Base-by-base conservation (phyloP, 2,888 invertebrate genomes). In the Sarcophaga carnaria region DNA sequence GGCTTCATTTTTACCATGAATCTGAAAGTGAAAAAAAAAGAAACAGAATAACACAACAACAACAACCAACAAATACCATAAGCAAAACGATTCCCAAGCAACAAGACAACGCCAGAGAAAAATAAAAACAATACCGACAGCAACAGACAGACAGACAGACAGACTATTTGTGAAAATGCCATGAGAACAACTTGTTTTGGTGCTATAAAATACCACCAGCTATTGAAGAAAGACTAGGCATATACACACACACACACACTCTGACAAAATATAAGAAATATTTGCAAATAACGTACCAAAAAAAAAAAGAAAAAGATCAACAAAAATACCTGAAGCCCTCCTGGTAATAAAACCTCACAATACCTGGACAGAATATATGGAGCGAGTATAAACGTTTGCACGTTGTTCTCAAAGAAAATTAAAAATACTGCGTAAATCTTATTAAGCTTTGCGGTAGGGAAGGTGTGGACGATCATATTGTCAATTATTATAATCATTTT, bases 101-200 rank as follows among this genome's bases (percentile, higher is more conserved):
- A 67, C 67, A 78, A 83, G 71, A 60, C 77, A 71, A 81, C 12
- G 66, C 49, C 72, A 59, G 64, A 72, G 22, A 75, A 64, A 59
- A 45, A 60, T 22, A 22, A 27, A 62, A 71, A n/a, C 10, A 22
- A 22, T 22, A 22, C 22, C 22, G 22, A 22, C 22, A 22, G 22
- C 22, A 22, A 76, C 66, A 22, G 37, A 67, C 12, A 0, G 27
- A 74, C 54, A 17, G 14, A 49, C 11, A 12, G 66, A 54, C 11
- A 70, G 71, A 71, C 60, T 79, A 59, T 83, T 83, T 84, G 77
- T 78, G 84, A 87, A 87, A 87, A 87, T 87, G 87, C 87, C 87
- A 87, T 87, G 87, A 87, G 87, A 87, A 87, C 87, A 87, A 87
- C 79, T 87, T 87, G 87, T 59, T 76, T 79, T 60, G 80, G 47